These are phyloP conservation scores for Saguinus midas DNA, from an alignment of 2,113 vertebrate species.

Conservation along the genomic window DNA sequence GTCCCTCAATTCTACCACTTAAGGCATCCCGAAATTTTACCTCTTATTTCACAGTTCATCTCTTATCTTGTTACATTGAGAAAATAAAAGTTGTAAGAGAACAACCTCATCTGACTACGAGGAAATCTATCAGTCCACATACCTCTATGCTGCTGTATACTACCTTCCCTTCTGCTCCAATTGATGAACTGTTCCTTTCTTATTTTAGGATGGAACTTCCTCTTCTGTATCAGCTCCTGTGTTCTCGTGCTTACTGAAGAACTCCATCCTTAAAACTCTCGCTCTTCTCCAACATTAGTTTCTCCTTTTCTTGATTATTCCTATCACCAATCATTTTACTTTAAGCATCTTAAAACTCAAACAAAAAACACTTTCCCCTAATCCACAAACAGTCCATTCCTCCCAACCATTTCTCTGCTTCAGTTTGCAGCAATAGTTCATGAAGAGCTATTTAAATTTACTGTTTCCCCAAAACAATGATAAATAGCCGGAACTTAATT, in stretches of 20 bases:
- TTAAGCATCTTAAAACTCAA: background rate
- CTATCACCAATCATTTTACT: background rate
- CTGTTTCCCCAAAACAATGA: too few species aligned
- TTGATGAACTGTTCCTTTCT: background rate
- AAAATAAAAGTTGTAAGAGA: background rate
- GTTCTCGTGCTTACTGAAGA: background rate
- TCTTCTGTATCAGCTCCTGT: background rate
- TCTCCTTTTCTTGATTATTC: background rate
- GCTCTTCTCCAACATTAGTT: background rate
- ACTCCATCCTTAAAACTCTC: background rate
- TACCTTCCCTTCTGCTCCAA: background rate
- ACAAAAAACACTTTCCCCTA: background rate
- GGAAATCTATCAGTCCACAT: background rate
- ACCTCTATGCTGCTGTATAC: rapidly evolving
- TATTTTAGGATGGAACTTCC: background rate
- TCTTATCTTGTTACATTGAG: background rate
- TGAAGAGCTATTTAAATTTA: background rate
- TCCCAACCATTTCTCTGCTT: background rate
- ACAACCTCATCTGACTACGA: background rate
- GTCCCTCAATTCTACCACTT: background rate
- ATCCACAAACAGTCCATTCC: background rate
- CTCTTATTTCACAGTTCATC: background rate
- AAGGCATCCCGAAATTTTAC: background rate
- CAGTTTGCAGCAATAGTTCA: background rate
- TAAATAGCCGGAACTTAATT: too few species aligned